Base-by-base conservation (phyloP, 2,797 vertebrate species). In the Sarcoramphus papa region DNA sequence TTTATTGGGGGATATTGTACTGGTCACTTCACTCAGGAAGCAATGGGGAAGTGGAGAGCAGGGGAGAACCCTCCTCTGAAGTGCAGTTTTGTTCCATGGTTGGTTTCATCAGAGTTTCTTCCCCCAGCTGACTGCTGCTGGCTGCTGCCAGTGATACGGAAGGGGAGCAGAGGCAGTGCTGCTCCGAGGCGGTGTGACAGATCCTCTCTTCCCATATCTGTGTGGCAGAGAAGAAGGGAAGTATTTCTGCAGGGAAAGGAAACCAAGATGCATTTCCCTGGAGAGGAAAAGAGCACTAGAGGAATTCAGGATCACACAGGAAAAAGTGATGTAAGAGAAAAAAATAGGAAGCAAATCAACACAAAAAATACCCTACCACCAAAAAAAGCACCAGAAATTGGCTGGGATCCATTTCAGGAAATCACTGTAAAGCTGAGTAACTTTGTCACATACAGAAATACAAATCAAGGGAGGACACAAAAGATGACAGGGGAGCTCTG, bases 251-350 rank as follows among this genome's bases (percentile, higher is more conserved):
- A 85, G 78, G 33, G 93, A 95, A 89, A 94, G 95, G 95, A 97
- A 97, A 86, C 84, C 60, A 62, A 73, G 73, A 76, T 57, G 47
- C 50, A 62, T 95, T 93, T 97, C 96, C 62, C 87, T 50, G 60
- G 91, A 78, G 92, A 95, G 93, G 94, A 97, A 97, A 90, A 92
- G 85, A 95, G 45, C 69, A 94, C 57, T 91, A 94, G 67, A 95
- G 85, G 91, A 97, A 95, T 95, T 96, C 45, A 65, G 92, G 84
- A 97, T 92, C 90, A 96, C 63, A 57, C 89, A 92, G 97, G 96
- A 96, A 97, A 88, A 93, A 93, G 51, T 92, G 96, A 97, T 92
- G 95, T 65, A 94, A 91, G 90, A 84, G 65, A 65, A 75, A 95
- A 89, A 96, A 75, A 68, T 86, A 92, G 94, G 95, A 97, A 96